phyloP scores from a whole-genome alignment of 2,113 vertebrate species.

The Calyptomena viridis region DNA sequence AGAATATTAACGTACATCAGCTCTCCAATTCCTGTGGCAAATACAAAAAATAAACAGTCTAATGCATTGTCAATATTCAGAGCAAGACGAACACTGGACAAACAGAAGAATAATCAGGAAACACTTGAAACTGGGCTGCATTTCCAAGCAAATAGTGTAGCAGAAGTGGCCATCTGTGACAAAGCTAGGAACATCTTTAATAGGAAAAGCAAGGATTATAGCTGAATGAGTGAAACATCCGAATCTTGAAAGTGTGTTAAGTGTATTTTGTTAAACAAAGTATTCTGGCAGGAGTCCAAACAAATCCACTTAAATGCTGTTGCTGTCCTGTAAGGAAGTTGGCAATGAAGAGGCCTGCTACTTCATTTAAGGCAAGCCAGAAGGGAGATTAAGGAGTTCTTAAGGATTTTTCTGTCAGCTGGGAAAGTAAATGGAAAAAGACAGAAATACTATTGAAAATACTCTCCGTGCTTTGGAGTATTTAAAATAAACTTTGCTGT shows the following conservation, averaged over 20 bases:
- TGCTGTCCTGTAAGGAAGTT: slow-evolving; percentile 1
- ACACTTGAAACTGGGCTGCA: background rate
- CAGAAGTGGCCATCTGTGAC: slow-evolving; percentile 3
- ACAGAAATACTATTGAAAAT: background rate
- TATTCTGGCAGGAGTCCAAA: background rate
- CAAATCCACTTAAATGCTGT: slow-evolving; percentile 7
- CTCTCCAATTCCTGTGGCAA: background rate
- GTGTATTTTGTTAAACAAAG: slow-evolving; percentile 33
- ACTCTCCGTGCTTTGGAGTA: background rate
- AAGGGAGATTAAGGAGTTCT: background rate
- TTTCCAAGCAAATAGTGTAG: background rate
- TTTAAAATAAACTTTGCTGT: background rate
- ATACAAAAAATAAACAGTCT: background rate
- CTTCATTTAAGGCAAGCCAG: slow-evolving; percentile 32
- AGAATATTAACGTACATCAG: background rate
- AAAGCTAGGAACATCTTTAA: background rate
- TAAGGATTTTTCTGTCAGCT: background rate
- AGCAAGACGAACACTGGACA: background rate
- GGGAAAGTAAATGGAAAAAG: background rate
- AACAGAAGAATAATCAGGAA: background rate
- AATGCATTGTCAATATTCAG: background rate
- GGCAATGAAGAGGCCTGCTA: background rate
- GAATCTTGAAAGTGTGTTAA: background rate
- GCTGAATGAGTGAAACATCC: background rate
- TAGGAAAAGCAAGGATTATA: background rate